Percentiles rank a stretch among this genome's conserved stretches.
These are phyloP conservation scores for Ptychoptera contaminata DNA, from an alignment of 2,888 invertebrate genomes.

Conservation along the genomic window DNA sequence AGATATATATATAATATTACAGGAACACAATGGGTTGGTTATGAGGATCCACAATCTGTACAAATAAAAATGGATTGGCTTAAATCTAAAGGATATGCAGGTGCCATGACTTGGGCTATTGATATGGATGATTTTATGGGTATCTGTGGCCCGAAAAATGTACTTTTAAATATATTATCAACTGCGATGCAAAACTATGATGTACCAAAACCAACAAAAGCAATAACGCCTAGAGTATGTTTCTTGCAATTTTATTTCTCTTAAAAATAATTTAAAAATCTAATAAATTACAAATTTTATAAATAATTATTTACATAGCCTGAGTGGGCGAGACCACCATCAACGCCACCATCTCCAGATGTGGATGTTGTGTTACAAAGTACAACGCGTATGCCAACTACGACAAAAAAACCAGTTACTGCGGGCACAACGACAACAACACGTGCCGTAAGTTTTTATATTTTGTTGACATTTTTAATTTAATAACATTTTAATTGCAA, in stretches of 20 bases:
- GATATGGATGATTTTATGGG: slow-evolving; percentile 79
- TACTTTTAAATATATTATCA: slow-evolving; percentile 54
- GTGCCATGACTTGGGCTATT: slow-evolving; percentile 87
- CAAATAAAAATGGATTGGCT: slow-evolving; percentile 85
- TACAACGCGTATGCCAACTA: slow-evolving; percentile 19
- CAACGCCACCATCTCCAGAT: slow-evolving; percentile 40
- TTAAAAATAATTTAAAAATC: not conserved
- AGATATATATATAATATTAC: too few species aligned
- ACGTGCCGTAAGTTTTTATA: not conserved
- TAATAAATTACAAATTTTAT: slow-evolving; percentile 1
- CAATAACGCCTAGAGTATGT: slow-evolving; percentile 53
- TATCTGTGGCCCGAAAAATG: slow-evolving; percentile 61
- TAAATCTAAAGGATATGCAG: slow-evolving; percentile 63
- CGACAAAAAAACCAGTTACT: slow-evolving; percentile 10
- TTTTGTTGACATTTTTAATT: not conserved
- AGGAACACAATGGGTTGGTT: slow-evolving; percentile 78
- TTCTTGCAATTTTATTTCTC: not conserved
- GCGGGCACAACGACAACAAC: slow-evolving; percentile 13
- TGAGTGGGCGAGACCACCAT: slow-evolving; percentile 67
- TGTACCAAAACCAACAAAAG: slow-evolving; percentile 49
- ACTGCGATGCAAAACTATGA: slow-evolving; percentile 52
- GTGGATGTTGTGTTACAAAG: slow-evolving; percentile 31
- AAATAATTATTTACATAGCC: slow-evolving; percentile 36
- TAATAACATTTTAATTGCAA: not conserved
- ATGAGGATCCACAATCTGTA: slow-evolving; percentile 65